Evolutionary conservation across 2,888 invertebrate species (phyloP).

Genomic region (Gisinianus flammeolus): DNA sequence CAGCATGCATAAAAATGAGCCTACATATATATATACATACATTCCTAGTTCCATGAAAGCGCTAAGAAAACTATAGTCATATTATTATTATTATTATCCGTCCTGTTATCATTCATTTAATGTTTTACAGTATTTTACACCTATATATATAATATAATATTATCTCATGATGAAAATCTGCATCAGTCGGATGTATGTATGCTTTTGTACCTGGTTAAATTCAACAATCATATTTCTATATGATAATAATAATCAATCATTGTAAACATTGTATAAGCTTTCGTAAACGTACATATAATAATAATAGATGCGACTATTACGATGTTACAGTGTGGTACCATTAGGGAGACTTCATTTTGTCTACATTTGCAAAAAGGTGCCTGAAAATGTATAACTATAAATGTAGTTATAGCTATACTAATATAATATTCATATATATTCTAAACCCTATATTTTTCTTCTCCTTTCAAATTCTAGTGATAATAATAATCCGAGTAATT

Average conservation of each 20-base stretch:
- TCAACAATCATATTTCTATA: conserved; percentile 1
- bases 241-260: not conserved
- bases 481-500: no score
- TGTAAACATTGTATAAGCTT: conserved; percentile 1
- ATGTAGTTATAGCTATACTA: no score
- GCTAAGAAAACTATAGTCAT: conserved; percentile 8
- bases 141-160: not conserved
- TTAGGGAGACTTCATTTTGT: no score
- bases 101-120: not conserved
- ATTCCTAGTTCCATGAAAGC: not conserved
- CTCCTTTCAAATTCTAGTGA: no score
- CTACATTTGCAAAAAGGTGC: no score
- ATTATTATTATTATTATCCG: not conserved
- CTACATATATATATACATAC: not conserved
- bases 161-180: conserved; percentile 2
- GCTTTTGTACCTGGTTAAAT: conserved; percentile 22
- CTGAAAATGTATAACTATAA: no score
- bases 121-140: not conserved
- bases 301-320: no score
- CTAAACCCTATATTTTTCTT: no score
- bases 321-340: no score
- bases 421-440: no score
- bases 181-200: conserved; percentile 27
- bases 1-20: not conserved
- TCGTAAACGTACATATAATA: not conserved